Percentiles rank a stretch among this genome's conserved stretches.
phyloP scores from a whole-genome alignment of 2,888 invertebrate species.

The Oscheius myriophilus region DNA sequence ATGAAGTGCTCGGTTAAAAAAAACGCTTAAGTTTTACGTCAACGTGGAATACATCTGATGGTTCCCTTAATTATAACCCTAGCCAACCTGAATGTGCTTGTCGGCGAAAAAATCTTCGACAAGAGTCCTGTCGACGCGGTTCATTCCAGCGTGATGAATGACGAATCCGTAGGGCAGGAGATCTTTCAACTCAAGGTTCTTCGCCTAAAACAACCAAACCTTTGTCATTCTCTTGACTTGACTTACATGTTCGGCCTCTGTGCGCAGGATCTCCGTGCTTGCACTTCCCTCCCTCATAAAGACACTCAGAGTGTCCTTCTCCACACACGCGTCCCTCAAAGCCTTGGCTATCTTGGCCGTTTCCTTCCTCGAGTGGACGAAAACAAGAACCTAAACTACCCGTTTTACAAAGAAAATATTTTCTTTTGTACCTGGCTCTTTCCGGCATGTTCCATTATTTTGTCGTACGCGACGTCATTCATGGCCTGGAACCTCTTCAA shows the following conservation, averaged over 20 bases:
- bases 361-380: constrained; percentile 98
- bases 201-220: constrained; percentile 52
- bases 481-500: constrained; percentile 93
- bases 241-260: constrained; percentile 86
- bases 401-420: constrained; percentile 2
- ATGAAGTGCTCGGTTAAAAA: too few relatives aligned
- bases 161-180: constrained; percentile 97
- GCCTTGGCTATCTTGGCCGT: constrained; percentile 96
- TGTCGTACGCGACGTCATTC: constrained; percentile 99
- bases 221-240: not conserved
- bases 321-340: constrained; percentile 91
- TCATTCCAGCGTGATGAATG: constrained; percentile 99
- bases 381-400: constrained; percentile 80
- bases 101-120: constrained; percentile 99
- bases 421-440: constrained; percentile 83
- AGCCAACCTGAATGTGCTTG: constrained; percentile 89
- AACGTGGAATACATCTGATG: too few relatives aligned
- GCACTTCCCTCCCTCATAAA: constrained; percentile 95
- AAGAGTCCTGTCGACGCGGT: constrained; percentile 90
- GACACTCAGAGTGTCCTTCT: constrained; percentile 94
- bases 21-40: too few relatives aligned
- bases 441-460: constrained; percentile 98
- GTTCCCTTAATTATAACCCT: too few relatives aligned
- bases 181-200: constrained; percentile 92
- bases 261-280: constrained; percentile 92